These are phyloP conservation scores for Falco rusticolus DNA, from an alignment of 2,797 vertebrate species.

Conservation along the genomic window DNA sequence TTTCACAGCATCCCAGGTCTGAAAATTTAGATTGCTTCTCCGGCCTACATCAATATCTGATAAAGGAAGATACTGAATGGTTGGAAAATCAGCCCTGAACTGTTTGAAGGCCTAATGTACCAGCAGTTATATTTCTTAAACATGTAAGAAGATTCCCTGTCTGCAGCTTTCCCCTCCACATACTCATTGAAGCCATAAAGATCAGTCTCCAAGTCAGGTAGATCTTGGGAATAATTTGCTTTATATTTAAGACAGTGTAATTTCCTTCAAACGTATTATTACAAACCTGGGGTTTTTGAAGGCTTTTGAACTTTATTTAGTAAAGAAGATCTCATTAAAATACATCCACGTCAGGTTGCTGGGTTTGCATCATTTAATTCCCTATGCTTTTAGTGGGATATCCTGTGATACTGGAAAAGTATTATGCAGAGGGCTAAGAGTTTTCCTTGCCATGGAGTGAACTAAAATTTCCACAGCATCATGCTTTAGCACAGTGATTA, in stretches of 20 bases:
- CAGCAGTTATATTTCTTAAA: not conserved
- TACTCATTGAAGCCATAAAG: not conserved
- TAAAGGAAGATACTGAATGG: not conserved
- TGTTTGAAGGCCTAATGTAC: not conserved
- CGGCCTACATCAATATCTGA: not conserved
- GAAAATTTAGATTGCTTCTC: not conserved
- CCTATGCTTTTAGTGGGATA: not conserved
- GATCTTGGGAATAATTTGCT: not conserved
- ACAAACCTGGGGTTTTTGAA: rapidly evolving
- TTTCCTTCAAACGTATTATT: not conserved
- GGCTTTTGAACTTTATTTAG: not conserved
- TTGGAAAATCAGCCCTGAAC: not conserved
- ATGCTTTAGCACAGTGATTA: not conserved
- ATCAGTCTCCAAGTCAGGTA: not conserved
- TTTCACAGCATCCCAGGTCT: not conserved
- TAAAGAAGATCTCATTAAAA: not conserved
- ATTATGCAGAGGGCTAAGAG: not conserved
- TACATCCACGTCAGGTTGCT: rapidly evolving
- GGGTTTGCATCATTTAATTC: not conserved
- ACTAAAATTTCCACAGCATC: rapidly evolving
- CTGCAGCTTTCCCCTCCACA: not conserved
- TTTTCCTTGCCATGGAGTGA: not conserved
- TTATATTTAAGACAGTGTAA: not conserved
- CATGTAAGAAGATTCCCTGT: not conserved
- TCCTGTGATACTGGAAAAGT: too few species aligned